Conservation (phyloP, 2,113 vertebrate genomes). For the Canis aureus region DNA sequence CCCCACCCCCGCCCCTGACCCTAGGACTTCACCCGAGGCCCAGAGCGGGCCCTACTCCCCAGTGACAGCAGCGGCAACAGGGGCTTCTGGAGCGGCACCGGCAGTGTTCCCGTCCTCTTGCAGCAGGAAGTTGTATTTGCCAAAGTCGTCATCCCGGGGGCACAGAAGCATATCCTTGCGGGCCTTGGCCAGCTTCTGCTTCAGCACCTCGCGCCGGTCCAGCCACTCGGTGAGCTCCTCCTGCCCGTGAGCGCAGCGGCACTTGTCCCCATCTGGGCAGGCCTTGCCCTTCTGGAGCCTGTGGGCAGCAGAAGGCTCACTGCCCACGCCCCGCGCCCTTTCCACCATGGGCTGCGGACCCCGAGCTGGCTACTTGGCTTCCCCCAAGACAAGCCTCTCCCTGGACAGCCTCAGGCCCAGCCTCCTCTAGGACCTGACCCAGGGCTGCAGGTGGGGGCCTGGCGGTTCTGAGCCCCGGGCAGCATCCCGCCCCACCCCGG, state of each 20-base stretch:
- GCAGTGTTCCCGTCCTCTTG: slow-evolving; percentile 81
- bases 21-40: slow-evolving; percentile 19
- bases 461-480: background rate
- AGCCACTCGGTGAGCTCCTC: slow-evolving; percentile 96
- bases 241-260: slow-evolving; percentile 93
- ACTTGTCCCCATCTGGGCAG: slow-evolving; percentile 94
- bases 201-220: slow-evolving; percentile 93
- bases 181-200: slow-evolving; percentile 94
- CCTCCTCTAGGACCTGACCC: background rate
- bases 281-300: slow-evolving; percentile 89
- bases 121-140: slow-evolving; percentile 97
- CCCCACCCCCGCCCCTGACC: slow-evolving; percentile 35
- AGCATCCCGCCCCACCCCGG: background rate
- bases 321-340: background rate
- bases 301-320: slow-evolving; percentile 57
- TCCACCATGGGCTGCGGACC: accelerated
- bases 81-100: background rate
- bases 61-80: background rate
- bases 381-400: background rate
- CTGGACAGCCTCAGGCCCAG: background rate
- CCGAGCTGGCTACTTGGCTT: accelerated
- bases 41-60: slow-evolving; percentile 66
- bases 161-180: slow-evolving; percentile 96
- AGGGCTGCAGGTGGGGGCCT: background rate
- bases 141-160: slow-evolving; percentile 94